Conservation (phyloP, 2,113 vertebrate genomes). For the Onychostruthus taczanowskii region DNA sequence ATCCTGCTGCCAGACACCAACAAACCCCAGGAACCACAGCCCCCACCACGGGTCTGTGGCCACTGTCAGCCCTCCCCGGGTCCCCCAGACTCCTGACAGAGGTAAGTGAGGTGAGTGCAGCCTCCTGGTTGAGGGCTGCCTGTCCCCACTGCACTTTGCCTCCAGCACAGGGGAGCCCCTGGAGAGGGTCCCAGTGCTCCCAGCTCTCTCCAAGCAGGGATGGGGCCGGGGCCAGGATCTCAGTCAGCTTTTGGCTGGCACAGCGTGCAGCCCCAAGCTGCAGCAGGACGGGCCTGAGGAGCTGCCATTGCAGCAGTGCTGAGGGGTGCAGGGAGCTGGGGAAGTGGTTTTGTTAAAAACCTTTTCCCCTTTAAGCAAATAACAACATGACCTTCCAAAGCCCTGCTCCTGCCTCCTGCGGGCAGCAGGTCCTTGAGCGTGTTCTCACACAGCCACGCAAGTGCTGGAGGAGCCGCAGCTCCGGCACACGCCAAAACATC, state of each 20-base stretch:
- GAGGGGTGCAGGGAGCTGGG: background rate
- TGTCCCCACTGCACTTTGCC: fast-evolving
- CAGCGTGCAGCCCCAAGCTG: background rate
- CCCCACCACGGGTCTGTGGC: fast-evolving
- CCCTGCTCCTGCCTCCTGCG: conserved; percentile 35
- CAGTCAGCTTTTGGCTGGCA: background rate
- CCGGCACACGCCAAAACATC: conserved; percentile 50
- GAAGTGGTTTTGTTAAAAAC: background rate
- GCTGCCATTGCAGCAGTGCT: background rate
- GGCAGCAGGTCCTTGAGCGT: conserved; percentile 40
- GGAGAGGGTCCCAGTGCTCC: background rate
- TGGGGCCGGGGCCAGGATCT: background rate
- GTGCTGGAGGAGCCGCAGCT: conserved; percentile 7
- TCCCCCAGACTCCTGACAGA: background rate
- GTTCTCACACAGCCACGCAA: conserved; percentile 41
- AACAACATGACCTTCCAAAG: conserved; percentile 24
- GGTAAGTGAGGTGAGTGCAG: background rate
- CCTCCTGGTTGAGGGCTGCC: background rate
- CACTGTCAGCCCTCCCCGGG: fast-evolving
- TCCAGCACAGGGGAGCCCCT: background rate
- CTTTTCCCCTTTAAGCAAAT: background rate
- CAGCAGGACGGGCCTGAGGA: fast-evolving
- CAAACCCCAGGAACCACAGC: background rate
- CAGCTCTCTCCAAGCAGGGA: background rate
- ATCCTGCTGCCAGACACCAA: background rate